Percentiles rank a stretch among this genome's conserved stretches.
phyloP scores from a whole-genome alignment of 2,113 vertebrate species.

The Bujurquina vittata region DNA sequence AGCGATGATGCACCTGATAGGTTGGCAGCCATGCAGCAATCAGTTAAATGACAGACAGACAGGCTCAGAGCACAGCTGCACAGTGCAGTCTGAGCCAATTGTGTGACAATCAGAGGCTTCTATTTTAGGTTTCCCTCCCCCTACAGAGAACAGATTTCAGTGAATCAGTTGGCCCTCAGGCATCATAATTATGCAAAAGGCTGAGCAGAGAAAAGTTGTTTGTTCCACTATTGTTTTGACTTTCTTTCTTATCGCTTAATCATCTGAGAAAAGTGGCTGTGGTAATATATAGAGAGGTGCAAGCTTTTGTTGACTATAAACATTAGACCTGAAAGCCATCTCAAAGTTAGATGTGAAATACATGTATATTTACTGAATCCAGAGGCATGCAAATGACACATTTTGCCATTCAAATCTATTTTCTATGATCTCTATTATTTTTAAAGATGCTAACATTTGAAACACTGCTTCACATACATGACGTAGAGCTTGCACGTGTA shows the following conservation, averaged over 20 bases:
- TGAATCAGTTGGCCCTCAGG: constrained; percentile 80
- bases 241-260: constrained; percentile 72
- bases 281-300: constrained; percentile 62
- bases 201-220: constrained; percentile 77
- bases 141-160: constrained; percentile 78
- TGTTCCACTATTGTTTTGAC: constrained; percentile 77
- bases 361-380: constrained; percentile 49
- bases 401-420: constrained; percentile 49
- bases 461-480: neutral
- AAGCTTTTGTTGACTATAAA: constrained; percentile 51
- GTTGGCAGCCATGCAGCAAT: constrained; percentile 79
- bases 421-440: constrained; percentile 36
- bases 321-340: constrained; percentile 61
- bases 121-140: constrained; percentile 79
- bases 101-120: constrained; percentile 82
- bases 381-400: constrained; percentile 51
- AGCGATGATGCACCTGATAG: constrained; percentile 78
- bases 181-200: constrained; percentile 81
- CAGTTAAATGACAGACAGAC: constrained; percentile 81
- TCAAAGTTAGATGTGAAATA: constrained; percentile 61
- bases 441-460: constrained; percentile 14
- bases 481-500: neutral
- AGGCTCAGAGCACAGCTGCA: constrained; percentile 80
- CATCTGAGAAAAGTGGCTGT: constrained; percentile 63
- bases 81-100: constrained; percentile 81